These are phyloP conservation scores for Amphimedon queenslandica DNA, from an alignment of 37 sponge, comb jelly and placozoan species.

Conservation along the genomic window DNA sequence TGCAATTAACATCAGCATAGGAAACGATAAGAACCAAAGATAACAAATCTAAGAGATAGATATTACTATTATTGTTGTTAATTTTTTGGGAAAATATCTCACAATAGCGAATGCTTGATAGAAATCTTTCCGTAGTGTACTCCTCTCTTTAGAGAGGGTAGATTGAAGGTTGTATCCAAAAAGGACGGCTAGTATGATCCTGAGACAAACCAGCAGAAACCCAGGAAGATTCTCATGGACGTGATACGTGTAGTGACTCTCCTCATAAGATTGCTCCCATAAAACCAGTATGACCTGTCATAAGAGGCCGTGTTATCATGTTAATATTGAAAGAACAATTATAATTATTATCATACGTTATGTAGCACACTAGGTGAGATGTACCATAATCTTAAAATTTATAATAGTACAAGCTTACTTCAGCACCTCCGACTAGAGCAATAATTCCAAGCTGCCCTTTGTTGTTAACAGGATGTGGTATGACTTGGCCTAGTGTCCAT, in stretches of 20 bases:
- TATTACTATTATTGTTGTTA: background rate
- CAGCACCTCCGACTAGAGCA: slow-evolving; percentile 6
- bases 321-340: background rate
- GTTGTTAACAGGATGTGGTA: slow-evolving; percentile 39
- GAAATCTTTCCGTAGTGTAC: slow-evolving; percentile 51
- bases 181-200: slow-evolving; percentile 36
- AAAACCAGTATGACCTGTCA: slow-evolving; percentile 41
- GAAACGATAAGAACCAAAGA: slow-evolving; percentile 66
- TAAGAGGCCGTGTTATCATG: background rate
- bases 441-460: slow-evolving; percentile 29
- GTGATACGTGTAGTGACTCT: slow-evolving; percentile 68
- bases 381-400: background rate
- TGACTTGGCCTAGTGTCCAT: slow-evolving; percentile 50
- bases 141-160: slow-evolving; percentile 43
- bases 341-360: background rate
- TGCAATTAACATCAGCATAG: slow-evolving; percentile 45
- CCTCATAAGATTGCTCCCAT: slow-evolving; percentile 70
- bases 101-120: slow-evolving; percentile 62
- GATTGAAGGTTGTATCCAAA: slow-evolving; percentile 39
- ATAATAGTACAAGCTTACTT: too few relatives aligned
- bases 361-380: too few relatives aligned
- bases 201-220: slow-evolving; percentile 34
- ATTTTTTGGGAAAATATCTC: background rate
- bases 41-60: slow-evolving; percentile 47
- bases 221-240: slow-evolving; percentile 51